phyloP scores from a whole-genome alignment of 2,797 vertebrate species.

The Zenarchopterus dispar region DNA sequence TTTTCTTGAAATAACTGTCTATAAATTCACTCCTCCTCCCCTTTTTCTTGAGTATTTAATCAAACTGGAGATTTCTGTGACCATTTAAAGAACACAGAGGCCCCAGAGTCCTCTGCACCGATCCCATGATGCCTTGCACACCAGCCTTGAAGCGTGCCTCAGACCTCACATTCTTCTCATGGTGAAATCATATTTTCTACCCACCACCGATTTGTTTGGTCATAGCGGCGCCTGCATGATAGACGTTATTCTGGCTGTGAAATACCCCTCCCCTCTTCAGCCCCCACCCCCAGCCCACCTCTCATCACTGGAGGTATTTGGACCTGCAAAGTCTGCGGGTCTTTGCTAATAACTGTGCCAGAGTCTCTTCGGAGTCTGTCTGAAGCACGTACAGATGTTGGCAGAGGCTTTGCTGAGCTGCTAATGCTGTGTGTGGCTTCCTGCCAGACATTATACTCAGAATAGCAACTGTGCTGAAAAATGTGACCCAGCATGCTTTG shows the following conservation, averaged over 20 bases:
- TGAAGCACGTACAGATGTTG: slow-evolving; percentile 69
- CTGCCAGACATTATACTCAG: slow-evolving; percentile 81
- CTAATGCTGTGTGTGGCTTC: slow-evolving; percentile 70
- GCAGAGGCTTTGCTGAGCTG: slow-evolving; percentile 47
- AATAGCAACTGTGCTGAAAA: slow-evolving; percentile 81
- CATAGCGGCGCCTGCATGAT: slow-evolving; percentile 71
- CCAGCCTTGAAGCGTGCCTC: slow-evolving; percentile 39
- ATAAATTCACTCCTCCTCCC: background rate
- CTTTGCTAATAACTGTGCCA: slow-evolving; percentile 30
- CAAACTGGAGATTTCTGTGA: background rate
- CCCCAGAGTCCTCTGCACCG: slow-evolving; percentile 2
- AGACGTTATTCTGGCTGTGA: slow-evolving; percentile 70
- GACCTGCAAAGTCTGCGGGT: slow-evolving; percentile 25
- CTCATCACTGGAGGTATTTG: slow-evolving; percentile 50
- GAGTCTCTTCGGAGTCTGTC: slow-evolving; percentile 40
- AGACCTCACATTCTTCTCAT: slow-evolving; percentile 62
- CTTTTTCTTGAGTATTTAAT: background rate
- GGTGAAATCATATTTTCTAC: slow-evolving; percentile 72
- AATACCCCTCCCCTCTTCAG: slow-evolving; percentile 33
- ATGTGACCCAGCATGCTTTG: slow-evolving; percentile 76
- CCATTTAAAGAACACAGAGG: background rate
- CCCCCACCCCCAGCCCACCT: slow-evolving; percentile 3
- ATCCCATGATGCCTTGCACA: slow-evolving; percentile 34
- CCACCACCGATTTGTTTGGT: slow-evolving; percentile 71
- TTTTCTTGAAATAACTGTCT: background rate